A percentile compares a stretch with the other conserved stretches of the same genome.
phyloP scores from a whole-genome alignment of 2,888 invertebrate genomes.

The Tanaodytes sp. region DNA sequence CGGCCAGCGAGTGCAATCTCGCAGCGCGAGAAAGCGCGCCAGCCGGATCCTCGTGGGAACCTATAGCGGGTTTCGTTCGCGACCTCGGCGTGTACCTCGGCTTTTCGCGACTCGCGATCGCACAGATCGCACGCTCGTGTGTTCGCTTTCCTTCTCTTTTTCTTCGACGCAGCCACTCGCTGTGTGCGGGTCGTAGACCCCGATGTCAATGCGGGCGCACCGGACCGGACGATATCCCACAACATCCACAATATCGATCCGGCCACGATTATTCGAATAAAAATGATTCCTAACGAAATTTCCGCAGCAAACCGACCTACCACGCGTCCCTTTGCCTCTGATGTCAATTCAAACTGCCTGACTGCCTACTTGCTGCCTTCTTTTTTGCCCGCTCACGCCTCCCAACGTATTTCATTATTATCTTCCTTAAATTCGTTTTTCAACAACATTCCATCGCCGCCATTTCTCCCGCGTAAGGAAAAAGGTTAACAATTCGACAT shows the following conservation, averaged over 20 bases:
- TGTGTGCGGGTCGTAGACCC: conserved; percentile 37
- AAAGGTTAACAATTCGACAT: too few species aligned
- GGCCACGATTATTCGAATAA: conserved; percentile 41
- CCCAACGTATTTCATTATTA: too few species aligned
- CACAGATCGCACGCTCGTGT: conserved; percentile 50
- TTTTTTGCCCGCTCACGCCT: too few species aligned
- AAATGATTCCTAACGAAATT: too few species aligned
- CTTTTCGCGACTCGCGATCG: conserved; percentile 55
- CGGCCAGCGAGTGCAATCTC: conserved; percentile 11
- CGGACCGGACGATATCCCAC: conserved; percentile 26
- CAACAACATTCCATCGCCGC: too few species aligned
- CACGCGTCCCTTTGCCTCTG: too few species aligned
- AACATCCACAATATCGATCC: conserved; percentile 40
- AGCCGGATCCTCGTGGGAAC: conserved; percentile 64
- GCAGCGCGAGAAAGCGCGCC: conserved; percentile 53
- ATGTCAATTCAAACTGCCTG: too few species aligned
- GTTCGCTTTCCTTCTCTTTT: conserved; percentile 44
- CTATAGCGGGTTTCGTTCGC: conserved; percentile 57
- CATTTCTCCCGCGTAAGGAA: too few species aligned
- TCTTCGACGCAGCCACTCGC: conserved; percentile 11
- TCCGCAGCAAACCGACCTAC: too few species aligned
- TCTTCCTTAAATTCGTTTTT: too few species aligned
- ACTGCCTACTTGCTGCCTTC: too few species aligned
- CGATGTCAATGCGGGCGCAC: conserved; percentile 45
- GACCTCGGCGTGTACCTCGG: conserved; percentile 51